Evolutionary conservation across 2,888 invertebrate genomes (phyloP).

Genomic region (Frankliniella fusca): DNA sequence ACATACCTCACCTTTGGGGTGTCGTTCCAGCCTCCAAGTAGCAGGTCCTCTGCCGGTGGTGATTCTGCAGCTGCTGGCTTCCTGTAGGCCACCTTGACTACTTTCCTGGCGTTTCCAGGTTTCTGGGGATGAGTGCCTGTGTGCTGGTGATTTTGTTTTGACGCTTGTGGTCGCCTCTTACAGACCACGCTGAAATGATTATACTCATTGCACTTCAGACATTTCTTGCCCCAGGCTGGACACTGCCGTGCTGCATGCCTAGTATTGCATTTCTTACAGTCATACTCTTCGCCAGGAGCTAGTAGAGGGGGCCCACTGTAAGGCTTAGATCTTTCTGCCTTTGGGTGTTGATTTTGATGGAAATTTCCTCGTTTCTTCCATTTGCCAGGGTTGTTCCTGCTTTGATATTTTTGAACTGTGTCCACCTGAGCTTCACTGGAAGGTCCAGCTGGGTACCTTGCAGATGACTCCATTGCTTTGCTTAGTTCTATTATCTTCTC

Average conservation of each 20-base stretch:
- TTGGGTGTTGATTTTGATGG: no score
- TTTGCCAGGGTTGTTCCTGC: not conserved
- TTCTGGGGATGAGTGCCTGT: no score
- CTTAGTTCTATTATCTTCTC: not conserved
- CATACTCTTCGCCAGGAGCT: not conserved
- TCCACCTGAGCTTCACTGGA: not conserved
- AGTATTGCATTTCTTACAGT: not conserved
- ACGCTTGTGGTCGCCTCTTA: no score
- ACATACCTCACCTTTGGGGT: no score
- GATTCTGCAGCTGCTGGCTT: no score
- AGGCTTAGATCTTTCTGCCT: not conserved
- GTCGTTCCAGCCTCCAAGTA: no score
- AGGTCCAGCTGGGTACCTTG: not conserved
- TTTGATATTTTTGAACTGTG: not conserved
- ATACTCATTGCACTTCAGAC: not conserved
- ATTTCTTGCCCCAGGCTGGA: not conserved
- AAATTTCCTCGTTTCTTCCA: no score
- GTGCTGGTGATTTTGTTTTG: no score
- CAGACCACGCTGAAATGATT: no score
- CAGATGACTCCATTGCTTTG: not conserved
- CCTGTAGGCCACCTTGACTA: no score
- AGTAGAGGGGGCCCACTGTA: not conserved
- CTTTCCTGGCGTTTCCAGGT: no score
- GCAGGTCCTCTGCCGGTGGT: no score
- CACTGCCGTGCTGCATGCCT: not conserved